Base-by-base conservation (phyloP, 2,113 vertebrate species). In the Australoheros scitulus region DNA sequence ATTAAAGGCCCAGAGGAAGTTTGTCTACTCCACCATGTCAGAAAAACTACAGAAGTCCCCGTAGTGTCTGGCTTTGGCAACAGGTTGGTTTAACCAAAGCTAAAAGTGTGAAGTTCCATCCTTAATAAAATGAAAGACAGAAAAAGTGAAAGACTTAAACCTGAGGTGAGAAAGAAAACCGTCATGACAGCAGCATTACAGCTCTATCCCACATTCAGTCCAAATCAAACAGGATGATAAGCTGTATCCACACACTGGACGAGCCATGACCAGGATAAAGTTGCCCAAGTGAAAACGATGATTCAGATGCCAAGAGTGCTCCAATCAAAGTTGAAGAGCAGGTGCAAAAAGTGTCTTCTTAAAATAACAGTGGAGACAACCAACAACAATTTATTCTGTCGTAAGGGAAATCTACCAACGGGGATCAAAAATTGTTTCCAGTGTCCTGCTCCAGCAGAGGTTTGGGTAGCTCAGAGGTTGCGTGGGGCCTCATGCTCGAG, bases 61-160 rank as follows among this genome's bases (percentile, higher is more conserved):
- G 22, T 61, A 76, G 61, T 29, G 57, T 61, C 60, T 78, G 34
- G 65, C 7, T 68, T 41, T 55, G 59, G 43, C 70, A 52, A 38
- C 1, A 5, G 34, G 20, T 34, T 2, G 2, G n/a, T 81, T 88
- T 75, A 90, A 85, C 92, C 91, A 58, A 89, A 93, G 86, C 89
- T 92, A 11, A 91, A 88, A 55, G 61, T 81, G 55, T 87, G 20
- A 64, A 91, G 65, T 85, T 86, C 90, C 94, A 94, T 93, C 59
- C 60, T 87, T 84, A 59, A 41, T 8, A 68, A 90, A 77, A 60
- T n/a, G 43, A 88, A 2, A 0, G 29, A 36, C 50, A 64, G 77
- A 79, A 59, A 70, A 41, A 55, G 47, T 7, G 20, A 84, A 64
- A 83, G 29, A 43, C 9, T 10, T 6, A 56, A 22, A 60, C 29